Conservation (phyloP, 2,888 invertebrate species). For the Microplitis manilae region DNA sequence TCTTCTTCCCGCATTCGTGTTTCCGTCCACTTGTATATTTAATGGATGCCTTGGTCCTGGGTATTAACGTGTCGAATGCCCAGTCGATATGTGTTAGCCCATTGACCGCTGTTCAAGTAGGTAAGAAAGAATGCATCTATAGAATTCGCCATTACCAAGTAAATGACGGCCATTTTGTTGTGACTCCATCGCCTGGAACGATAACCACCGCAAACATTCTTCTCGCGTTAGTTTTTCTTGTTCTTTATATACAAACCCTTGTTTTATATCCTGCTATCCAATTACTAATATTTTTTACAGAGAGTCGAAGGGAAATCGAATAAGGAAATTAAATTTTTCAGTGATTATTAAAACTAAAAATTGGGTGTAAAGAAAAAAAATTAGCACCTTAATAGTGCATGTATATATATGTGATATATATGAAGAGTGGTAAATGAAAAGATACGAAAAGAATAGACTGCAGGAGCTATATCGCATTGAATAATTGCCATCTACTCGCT, state of each 20-base stretch:
- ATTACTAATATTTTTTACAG: no score
- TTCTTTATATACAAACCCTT: background rate
- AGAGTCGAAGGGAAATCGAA: no score
- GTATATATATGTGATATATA: no score
- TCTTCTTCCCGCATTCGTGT: conserved; percentile 34
- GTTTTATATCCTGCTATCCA: background rate
- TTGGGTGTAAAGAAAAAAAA: no score
- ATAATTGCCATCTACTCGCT: conserved; percentile 24
- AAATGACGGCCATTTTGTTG: conserved; percentile 49
- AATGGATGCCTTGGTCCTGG: no score
- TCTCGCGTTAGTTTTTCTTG: conserved; percentile 3
- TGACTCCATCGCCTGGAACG: conserved; percentile 45
- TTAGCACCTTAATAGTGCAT: no score
- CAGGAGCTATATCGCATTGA: conserved; percentile 19
- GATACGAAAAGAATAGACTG: conserved; percentile 16
- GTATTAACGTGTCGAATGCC: conserved; percentile 44
- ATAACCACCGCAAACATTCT: conserved; percentile 16
- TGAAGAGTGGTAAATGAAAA: background rate
- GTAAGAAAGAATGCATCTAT: background rate
- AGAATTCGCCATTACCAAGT: conserved; percentile 46
- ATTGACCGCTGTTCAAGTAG: conserved; percentile 24
- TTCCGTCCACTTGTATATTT: conserved; percentile 24
- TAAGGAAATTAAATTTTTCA: no score
- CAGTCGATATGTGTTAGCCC: conserved; percentile 38
- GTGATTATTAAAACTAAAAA: no score